Evolutionary conservation across 2,888 invertebrate species (phyloP).

Genomic region (Liposcelis brunnea): DNA sequence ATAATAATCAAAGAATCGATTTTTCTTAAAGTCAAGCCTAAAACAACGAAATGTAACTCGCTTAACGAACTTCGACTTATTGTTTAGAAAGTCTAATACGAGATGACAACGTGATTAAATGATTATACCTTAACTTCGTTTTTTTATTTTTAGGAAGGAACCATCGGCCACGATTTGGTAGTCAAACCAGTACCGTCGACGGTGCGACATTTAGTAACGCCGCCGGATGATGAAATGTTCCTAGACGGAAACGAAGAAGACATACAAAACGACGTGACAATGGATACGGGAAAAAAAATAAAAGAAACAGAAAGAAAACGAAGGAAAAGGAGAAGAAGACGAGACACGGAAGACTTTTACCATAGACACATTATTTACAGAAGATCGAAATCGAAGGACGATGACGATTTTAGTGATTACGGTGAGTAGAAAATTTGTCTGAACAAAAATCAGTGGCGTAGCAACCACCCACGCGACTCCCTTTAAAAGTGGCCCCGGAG

Average conservation of each 20-base stretch:
- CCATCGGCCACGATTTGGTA: constrained; percentile 75
- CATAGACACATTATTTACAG: constrained; percentile 58
- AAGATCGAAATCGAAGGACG: constrained; percentile 33
- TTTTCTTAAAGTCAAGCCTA: no score
- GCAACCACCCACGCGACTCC: no score
- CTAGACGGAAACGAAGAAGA: constrained; percentile 39
- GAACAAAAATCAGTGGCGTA: no score
- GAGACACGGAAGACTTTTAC: constrained; percentile 14
- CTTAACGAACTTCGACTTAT: no score
- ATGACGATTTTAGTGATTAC: constrained; percentile 60
- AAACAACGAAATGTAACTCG: no score
- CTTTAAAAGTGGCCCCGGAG: no score
- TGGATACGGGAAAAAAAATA: constrained; percentile 1
- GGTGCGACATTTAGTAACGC: constrained; percentile 27
- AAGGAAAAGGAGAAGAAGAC: constrained; percentile 21
- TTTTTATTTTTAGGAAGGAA: constrained; percentile 54
- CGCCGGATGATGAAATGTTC: constrained; percentile 51
- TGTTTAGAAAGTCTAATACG: no score
- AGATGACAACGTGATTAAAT: no score
- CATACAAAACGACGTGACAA: constrained; percentile 19
- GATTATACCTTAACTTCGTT: constrained; percentile 7
- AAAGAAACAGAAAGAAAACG: constrained; percentile 26
- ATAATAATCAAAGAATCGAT: no score
- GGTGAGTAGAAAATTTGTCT: constrained; percentile 45
- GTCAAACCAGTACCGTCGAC: constrained; percentile 70